Evolutionary conservation across 1,140 invertebrate genomes (phyloP).

Genomic region (Dendrolimus punctatus): DNA sequence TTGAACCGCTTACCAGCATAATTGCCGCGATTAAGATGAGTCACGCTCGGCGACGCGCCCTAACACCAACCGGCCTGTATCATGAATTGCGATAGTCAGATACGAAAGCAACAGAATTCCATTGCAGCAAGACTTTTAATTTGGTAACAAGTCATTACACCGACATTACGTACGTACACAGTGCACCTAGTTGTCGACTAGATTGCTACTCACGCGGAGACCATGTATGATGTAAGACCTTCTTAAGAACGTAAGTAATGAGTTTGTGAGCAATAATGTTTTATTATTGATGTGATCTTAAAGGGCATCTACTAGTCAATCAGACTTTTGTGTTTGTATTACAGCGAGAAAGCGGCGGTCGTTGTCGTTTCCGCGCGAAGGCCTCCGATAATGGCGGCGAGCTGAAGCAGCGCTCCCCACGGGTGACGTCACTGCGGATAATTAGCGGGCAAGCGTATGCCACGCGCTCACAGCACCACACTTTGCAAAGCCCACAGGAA

Average conservation of each 20-base stretch:
- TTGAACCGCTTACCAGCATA: constrained; percentile 38
- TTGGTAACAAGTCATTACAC: neutral
- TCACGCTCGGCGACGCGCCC: constrained; percentile 59
- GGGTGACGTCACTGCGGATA: constrained; percentile 53
- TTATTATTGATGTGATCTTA: constrained; percentile 21
- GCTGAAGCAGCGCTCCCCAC: constrained; percentile 30
- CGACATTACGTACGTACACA: neutral
- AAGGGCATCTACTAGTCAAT: constrained; percentile 16
- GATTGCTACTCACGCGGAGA: too few species aligned
- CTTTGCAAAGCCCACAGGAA: constrained; percentile 48
- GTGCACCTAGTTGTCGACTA: neutral
- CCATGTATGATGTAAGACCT: too few species aligned
- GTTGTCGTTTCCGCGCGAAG: constrained; percentile 63
- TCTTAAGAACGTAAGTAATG: neutral
- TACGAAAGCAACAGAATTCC: neutral
- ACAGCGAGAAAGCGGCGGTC: constrained; percentile 55
- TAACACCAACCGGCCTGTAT: constrained; percentile 33
- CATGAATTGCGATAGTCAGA: constrained; percentile 50
- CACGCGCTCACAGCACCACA: constrained; percentile 27
- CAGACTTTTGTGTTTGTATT: constrained; percentile 15
- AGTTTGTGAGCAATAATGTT: neutral
- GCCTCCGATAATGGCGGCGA: constrained; percentile 43
- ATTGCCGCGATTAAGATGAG: constrained; percentile 66
- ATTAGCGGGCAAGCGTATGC: constrained; percentile 48
- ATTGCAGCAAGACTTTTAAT: too few species aligned